These are phyloP conservation scores for Tragelaphus eurycerus DNA, from an alignment of 2,797 vertebrate genomes.

Conservation along the genomic window DNA sequence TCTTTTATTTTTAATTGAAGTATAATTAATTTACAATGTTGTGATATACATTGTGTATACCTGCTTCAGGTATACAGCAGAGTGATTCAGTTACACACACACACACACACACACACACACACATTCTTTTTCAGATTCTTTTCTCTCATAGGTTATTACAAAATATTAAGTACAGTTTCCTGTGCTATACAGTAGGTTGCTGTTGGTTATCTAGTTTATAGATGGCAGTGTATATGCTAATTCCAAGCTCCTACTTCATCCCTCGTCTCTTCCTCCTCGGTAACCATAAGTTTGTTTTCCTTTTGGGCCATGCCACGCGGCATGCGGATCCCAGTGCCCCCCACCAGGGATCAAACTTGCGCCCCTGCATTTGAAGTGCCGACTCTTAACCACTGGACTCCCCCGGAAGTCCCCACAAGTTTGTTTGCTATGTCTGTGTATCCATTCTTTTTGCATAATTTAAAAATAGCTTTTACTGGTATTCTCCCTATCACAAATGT, in stretches of 20 bases:
- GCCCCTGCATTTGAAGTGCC: not conserved
- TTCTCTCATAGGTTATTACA: not conserved
- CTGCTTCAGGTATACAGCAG: not conserved
- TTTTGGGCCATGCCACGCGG: not conserved
- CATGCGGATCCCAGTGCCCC: not conserved
- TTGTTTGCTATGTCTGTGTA: not conserved
- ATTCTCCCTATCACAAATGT: constrained; percentile 42
- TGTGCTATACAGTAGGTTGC: not conserved
- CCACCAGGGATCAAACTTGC: not conserved
- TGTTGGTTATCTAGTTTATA: not conserved
- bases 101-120: not conserved
- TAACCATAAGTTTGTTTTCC: not conserved
- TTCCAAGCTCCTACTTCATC: not conserved
- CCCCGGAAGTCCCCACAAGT: not conserved
- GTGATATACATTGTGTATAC: not conserved
- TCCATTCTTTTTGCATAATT: constrained; percentile 44
- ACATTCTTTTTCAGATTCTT: not conserved
- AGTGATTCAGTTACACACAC: not conserved
- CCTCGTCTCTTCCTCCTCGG: not conserved
- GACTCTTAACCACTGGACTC: not conserved
- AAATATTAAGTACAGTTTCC: not conserved
- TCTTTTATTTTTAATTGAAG: constrained; percentile 18
- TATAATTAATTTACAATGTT: not conserved
- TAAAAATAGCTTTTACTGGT: constrained; percentile 55
- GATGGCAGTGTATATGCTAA: not conserved